Evolutionary conservation across 2,888 invertebrate genomes (phyloP).

Genomic region (Coecobrya sp.): DNA sequence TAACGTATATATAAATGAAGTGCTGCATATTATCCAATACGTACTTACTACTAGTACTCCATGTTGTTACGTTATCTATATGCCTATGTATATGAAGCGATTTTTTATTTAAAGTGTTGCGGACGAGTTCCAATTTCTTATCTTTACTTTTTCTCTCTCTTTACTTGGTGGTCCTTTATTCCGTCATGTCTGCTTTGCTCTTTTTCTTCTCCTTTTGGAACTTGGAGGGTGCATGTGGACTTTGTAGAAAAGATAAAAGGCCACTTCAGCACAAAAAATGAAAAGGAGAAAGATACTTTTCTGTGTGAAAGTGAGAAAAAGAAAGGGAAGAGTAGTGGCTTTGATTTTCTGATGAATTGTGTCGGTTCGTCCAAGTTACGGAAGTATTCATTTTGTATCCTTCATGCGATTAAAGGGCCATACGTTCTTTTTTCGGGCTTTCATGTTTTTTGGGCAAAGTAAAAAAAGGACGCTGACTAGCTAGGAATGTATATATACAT

Average conservation of each 20-base stretch:
- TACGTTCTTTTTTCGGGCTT: background rate
- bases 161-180: background rate
- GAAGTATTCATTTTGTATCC: background rate
- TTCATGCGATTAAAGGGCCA: constrained; percentile 4
- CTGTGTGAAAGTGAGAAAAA: background rate
- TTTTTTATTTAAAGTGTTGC: constrained; percentile 29
- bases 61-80: background rate
- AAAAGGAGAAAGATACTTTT: background rate
- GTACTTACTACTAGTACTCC: background rate
- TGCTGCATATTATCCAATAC: background rate
- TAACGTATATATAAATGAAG: background rate
- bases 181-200: background rate
- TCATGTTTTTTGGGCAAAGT: background rate
- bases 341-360: constrained; percentile 40
- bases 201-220: background rate
- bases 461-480: background rate
- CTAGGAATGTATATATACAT: too few relatives aligned
- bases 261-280: background rate
- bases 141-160: constrained; percentile 10
- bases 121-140: constrained; percentile 31
- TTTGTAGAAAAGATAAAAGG: constrained; percentile 22
- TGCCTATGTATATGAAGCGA: background rate
- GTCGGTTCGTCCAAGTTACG: background rate
- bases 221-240: background rate
- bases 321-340: background rate